phyloP scores from a whole-genome alignment of 92 coral and sea anemone genomes.

The Desmophyllum pertusum region DNA sequence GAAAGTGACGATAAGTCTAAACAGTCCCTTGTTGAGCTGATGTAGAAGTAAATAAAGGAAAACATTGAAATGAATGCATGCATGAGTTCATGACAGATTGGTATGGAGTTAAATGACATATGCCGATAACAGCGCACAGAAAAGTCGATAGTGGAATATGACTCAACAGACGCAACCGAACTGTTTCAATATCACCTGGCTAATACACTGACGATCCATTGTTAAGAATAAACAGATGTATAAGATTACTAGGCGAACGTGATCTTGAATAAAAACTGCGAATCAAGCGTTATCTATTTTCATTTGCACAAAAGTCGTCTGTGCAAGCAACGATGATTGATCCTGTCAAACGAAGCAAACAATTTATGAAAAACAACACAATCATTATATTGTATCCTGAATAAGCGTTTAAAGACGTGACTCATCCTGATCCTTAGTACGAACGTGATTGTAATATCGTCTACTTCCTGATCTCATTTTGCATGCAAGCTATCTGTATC shows the following conservation, averaged over 20 bases:
- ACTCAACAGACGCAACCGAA: not conserved
- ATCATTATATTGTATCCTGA: not conserved
- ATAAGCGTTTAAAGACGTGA: not conserved
- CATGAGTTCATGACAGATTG: too few species aligned
- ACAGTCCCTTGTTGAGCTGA: too few species aligned
- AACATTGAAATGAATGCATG: too few species aligned
- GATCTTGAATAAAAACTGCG: not conserved
- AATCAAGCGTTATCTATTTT: not conserved
- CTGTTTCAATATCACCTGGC: not conserved
- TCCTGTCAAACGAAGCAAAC: not conserved
- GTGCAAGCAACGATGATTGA: not conserved
- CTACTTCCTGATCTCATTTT: too few species aligned
- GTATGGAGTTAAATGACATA: too few species aligned
- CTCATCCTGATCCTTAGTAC: too few species aligned
- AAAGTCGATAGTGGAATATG: too few species aligned
- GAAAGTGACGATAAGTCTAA: too few species aligned
- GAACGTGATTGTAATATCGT: too few species aligned
- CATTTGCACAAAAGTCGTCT: not conserved
- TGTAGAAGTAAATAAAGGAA: too few species aligned
- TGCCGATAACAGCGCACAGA: too few species aligned
- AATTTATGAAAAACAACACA: not conserved
- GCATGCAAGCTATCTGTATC: too few species aligned
- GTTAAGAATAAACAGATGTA: not conserved
- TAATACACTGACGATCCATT: not conserved
- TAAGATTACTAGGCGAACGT: not conserved